These are phyloP conservation scores for Brachypteracias leptosomus DNA, from an alignment of 2,113 vertebrate genomes.

Conservation along the genomic window DNA sequence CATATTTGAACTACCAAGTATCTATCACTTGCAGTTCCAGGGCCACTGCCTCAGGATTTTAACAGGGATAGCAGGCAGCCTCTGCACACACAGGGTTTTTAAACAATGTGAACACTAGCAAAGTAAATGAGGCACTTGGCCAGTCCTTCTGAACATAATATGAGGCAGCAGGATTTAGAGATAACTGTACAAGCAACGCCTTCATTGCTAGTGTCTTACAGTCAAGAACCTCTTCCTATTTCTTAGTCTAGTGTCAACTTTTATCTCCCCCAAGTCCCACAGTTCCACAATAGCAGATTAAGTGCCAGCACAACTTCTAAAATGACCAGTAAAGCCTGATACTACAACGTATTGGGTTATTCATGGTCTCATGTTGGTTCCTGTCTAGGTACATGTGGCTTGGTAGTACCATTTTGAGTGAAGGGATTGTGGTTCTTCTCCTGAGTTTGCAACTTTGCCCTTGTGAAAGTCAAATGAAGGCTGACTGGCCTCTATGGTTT, in stretches of 20 bases:
- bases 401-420: background rate
- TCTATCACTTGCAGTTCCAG: slow-evolving; percentile 19
- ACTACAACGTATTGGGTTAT: background rate
- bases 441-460: background rate
- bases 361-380: background rate
- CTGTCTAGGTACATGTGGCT: background rate
- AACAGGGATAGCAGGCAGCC: background rate
- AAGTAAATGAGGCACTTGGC: background rate
- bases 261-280: background rate
- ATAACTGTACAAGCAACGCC: background rate
- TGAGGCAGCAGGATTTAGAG: background rate
- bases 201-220: background rate
- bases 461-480: background rate
- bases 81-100: background rate
- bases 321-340: background rate
- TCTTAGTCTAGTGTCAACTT: background rate
- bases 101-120: background rate
- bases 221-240: background rate
- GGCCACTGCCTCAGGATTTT: background rate
- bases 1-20: slow-evolving; percentile 23
- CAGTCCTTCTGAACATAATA: background rate
- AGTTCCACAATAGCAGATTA: background rate
- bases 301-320: background rate
- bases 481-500: background rate
- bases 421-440: background rate